Base-by-base conservation (phyloP, 2,113 vertebrate species). In the Prolemur simus region DNA sequence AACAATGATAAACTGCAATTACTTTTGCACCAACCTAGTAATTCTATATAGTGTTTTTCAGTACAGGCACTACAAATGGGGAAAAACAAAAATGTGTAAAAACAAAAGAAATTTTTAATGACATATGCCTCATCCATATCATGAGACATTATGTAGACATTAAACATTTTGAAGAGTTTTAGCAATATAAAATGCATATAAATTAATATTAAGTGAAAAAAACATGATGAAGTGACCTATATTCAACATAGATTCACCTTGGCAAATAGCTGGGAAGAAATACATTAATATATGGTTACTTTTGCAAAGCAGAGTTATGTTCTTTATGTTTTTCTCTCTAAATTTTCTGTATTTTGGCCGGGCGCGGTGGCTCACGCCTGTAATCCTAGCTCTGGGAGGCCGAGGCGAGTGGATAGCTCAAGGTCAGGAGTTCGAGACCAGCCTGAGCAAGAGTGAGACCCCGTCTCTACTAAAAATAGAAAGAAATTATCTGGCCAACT, bases 151-250 rank as follows among this genome's bases (percentile, higher is more conserved):
- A 39, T 49, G 8, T 47, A 93, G 6, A 77, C 5, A 29, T 82
- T 86, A 86, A 95, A 93, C 64, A 96, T 60, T 86, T 94, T 29
- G 52, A 82, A 88, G 34, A 58, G 8, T 25, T 87, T 94, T 13
- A 76, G 6, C 3, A 92, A 81, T 78, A 90, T 66, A 39, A 58
- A 94, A 87, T 66, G 20, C 9, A 56, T 47, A 42, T 42, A 78
- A 92, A 27, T 91, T 73, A 60, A 21, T 60, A 56, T 63, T 34
- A 64, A 88, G 29, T 69, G 5, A 71, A 69, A 96, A 71, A 71
- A 68, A 29, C 12, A 87, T 64, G 23, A 89, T 37, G 1, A 7
- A 69, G 54, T 37, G 6, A 42, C 34, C 5, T 74, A 23, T 39
- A 88, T 42, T 89, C 17, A 87, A 60, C 9, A 63, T 32, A 29